A percentile compares a stretch with the other conserved stretches of the same genome.
These are phyloP conservation scores for Nesoenas mayeri DNA, from an alignment of 2,113 vertebrate genomes.

Conservation along the genomic window DNA sequence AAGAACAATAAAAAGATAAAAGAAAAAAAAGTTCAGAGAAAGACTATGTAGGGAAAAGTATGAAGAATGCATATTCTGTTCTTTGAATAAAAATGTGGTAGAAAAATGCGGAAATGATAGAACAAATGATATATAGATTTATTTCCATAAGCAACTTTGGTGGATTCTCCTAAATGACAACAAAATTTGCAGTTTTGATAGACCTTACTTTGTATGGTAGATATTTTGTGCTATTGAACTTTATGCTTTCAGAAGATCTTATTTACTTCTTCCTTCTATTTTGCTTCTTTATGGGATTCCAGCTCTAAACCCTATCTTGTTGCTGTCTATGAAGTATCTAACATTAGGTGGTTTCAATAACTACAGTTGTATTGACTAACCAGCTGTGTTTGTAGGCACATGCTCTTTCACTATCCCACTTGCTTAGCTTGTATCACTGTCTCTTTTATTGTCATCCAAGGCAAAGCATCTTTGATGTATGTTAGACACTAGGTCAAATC, in stretches of 20 bases:
- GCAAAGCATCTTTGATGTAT: neutral
- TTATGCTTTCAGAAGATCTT: neutral
- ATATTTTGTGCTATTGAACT: neutral
- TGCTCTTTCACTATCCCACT: neutral
- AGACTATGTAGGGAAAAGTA: neutral
- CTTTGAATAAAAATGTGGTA: neutral
- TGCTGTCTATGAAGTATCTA: neutral
- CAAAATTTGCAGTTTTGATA: neutral
- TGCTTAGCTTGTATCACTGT: neutral
- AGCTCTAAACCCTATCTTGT: neutral
- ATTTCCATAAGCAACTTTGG: neutral
- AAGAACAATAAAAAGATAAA: neutral
- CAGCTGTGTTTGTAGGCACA: neutral
- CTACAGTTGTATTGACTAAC: neutral
- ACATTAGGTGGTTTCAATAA: neutral
- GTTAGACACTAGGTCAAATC: neutral
- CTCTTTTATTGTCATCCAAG: neutral
- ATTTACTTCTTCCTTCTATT: neutral
- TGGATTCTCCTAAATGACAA: neutral
- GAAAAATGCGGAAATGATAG: neutral
- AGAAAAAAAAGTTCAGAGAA: neutral
- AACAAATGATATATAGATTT: neutral
- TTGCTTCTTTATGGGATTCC: neutral
- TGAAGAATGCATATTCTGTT: neutral
- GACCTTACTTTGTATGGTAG: neutral